Base-by-base conservation (phyloP, 2,797 vertebrate species). In the Cygnus olor region DNA sequence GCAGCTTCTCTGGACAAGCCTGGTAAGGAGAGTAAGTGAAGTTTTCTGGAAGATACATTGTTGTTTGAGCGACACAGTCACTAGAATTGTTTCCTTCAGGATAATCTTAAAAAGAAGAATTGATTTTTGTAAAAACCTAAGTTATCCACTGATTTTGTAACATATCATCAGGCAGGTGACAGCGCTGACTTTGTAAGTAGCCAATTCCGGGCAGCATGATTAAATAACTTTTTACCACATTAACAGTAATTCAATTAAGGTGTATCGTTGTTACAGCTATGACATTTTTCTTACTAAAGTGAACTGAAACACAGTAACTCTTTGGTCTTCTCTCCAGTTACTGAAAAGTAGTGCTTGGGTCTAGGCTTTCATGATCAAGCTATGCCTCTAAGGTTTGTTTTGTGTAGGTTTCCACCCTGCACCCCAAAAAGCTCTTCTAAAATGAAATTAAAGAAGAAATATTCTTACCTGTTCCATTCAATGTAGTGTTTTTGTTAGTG, bases 81-180 rank as follows among this genome's bases (percentile, higher is more conserved):
- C 99, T 99, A 85, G 99, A 99, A 98, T 99, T 99, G 97, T 94
- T 99, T 94, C 99, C 99, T 96, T 99, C 99, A 56, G 99, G 99
- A 97, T 99, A 99, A 98, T 99, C 99, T 99, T 97, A 76, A 96
- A 94, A 85, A 93, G 45, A 97, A 42, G 89, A 96, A 94, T 80
- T 28, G 9, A 81, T 74, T 80, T 68, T 44, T 69, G 45, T 72
- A 89, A 92, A 93, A 89, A 58, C 2, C 10, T 30, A 7, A 6
- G 6, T 71, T 61, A 51, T 15, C 3, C 28, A 58, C 25, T 42
- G 14, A 64, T 70, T 78, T 82, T 73, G 11, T 61, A 79, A 76
- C 30, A 61, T 27, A 61, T 6, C 28, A 74, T 58, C 66, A 93
- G 15, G 11, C 15, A 78, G 7, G 22, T 13, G 9, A 84, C 3